A percentile compares a stretch with the other conserved stretches of the same genome.
These are phyloP conservation scores for Calcarius lapponicus DNA, from an alignment of 2,797 vertebrate species.

Conservation along the genomic window DNA sequence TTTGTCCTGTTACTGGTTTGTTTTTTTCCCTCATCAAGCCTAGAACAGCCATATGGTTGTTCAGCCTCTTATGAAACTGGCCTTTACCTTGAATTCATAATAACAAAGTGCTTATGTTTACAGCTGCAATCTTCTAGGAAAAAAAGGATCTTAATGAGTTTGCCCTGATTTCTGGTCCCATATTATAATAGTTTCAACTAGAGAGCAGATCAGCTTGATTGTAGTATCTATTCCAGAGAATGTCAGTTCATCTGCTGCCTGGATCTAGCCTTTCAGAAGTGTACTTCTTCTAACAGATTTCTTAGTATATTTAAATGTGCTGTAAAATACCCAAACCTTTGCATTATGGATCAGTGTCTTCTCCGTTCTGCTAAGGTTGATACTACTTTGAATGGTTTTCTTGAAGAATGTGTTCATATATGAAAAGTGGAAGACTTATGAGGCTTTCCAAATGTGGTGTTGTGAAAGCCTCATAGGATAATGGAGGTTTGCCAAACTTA, in stretches of 20 bases:
- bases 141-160: neutral
- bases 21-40: neutral
- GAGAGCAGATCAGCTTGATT: neutral
- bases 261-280: neutral
- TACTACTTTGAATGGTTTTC: neutral
- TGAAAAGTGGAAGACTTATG: neutral
- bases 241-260: neutral
- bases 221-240: neutral
- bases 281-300: neutral
- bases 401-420: neutral
- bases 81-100: neutral
- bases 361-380: neutral
- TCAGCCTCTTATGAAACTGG: neutral
- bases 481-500: neutral
- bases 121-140: neutral
- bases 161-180: neutral
- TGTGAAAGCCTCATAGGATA: neutral
- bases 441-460: neutral
- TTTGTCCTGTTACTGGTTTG: neutral
- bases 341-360: neutral
- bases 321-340: neutral
- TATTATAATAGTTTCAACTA: neutral
- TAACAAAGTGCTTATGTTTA: neutral
- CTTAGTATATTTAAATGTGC: neutral
- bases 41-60: neutral